phyloP scores from a whole-genome alignment of 2,113 vertebrate genomes.

The Daboia siamensis region DNA sequence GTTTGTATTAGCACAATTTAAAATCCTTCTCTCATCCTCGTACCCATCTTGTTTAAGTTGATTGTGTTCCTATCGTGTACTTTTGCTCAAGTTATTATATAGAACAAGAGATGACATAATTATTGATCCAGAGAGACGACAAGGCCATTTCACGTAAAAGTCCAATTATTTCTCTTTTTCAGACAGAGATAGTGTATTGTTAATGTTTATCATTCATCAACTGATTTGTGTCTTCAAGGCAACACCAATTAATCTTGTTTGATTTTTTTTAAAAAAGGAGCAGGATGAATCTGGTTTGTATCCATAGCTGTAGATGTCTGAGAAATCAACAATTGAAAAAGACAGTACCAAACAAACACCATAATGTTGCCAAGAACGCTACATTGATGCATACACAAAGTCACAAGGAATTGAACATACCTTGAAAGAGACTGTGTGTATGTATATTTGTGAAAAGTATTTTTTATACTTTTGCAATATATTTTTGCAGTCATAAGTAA shows the following conservation, averaged over 20 bases:
- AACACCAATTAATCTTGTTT: neutral
- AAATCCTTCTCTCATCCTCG: neutral
- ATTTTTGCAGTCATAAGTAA: neutral
- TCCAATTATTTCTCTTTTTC: neutral
- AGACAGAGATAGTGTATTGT: neutral
- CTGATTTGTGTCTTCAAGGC: neutral
- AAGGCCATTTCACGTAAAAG: neutral
- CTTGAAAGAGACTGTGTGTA: neutral
- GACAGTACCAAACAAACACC: neutral
- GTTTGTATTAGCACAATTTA: neutral
- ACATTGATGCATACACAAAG: neutral
- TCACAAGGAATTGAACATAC: neutral
- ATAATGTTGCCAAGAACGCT: neutral
- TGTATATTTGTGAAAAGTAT: neutral
- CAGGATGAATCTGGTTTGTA: neutral
- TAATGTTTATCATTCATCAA: neutral
- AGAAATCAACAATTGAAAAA: neutral
- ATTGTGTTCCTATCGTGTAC: neutral
- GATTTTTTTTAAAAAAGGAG: neutral
- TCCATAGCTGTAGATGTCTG: neutral
- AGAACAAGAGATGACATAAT: neutral
- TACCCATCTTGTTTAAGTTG: neutral
- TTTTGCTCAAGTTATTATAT: neutral
- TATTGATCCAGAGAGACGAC: neutral
- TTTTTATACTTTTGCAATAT: neutral